Evolutionary conservation across 2,797 vertebrate species (phyloP).

Genomic region (Arremon aurantiirostris): DNA sequence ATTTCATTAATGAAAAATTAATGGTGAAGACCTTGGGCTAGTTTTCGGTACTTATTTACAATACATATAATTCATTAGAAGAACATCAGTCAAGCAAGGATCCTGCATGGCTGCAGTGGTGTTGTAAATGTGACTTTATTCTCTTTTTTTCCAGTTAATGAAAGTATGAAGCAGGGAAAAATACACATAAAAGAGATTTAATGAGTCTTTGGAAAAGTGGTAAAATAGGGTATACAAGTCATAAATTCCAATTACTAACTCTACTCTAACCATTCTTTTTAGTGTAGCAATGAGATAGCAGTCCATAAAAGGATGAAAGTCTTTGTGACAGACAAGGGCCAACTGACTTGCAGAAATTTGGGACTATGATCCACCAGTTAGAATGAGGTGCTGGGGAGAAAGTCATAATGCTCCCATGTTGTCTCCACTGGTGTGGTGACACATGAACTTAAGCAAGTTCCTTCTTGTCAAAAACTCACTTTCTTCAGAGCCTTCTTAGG

Average conservation of each 20-base stretch:
- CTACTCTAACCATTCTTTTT: slow-evolving; percentile 57
- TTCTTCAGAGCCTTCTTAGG: background rate
- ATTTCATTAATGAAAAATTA: slow-evolving; percentile 82
- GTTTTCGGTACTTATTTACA: slow-evolving; percentile 74
- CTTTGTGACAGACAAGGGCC: background rate
- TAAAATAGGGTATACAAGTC: slow-evolving; percentile 69
- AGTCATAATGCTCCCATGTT: background rate
- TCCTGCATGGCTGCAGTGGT: slow-evolving; percentile 22
- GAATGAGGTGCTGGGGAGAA: background rate
- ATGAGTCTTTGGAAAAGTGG: slow-evolving; percentile 74
- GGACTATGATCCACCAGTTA: background rate
- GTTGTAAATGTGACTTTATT: slow-evolving; percentile 67
- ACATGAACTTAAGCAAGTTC: background rate
- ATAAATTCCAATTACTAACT: slow-evolving; percentile 75
- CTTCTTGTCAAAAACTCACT: background rate
- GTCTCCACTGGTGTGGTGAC: background rate
- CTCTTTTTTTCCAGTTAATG: slow-evolving; percentile 71
- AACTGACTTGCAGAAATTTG: background rate
- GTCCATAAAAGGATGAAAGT: slow-evolving; percentile 24
- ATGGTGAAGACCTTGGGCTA: slow-evolving; percentile 72
- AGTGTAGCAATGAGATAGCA: slow-evolving; percentile 35
- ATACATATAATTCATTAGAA: slow-evolving; percentile 75
- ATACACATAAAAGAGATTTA: slow-evolving; percentile 78
- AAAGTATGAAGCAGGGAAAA: slow-evolving; percentile 69
- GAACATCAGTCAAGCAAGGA: slow-evolving; percentile 66